Percentiles rank a stretch among this genome's conserved stretches.
phyloP scores from a whole-genome alignment of 92 coral and sea anemone genomes.

The Umimayanthus kanabou region DNA sequence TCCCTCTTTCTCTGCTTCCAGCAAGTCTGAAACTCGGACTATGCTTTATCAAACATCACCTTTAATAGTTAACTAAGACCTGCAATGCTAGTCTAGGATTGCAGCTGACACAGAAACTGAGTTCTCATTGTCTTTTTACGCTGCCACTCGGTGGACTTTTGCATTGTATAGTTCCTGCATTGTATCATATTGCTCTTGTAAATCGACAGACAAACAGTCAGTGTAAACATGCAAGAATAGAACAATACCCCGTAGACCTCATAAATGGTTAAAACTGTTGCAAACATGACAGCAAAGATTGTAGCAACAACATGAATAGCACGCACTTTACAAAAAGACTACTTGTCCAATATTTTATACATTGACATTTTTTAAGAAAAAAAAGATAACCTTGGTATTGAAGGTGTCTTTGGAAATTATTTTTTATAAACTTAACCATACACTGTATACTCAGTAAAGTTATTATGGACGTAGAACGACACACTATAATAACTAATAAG shows the following conservation, averaged over 20 bases:
- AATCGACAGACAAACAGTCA: not conserved
- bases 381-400: too few relatives aligned
- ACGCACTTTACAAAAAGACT: too few relatives aligned
- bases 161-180: not conserved
- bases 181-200: not conserved
- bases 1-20: not conserved
- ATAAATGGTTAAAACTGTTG: not conserved
- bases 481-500: too few relatives aligned
- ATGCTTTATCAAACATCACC: not conserved
- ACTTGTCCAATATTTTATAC: too few relatives aligned
- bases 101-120: not conserved
- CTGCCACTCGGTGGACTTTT: not conserved
- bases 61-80: not conserved
- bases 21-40: not conserved
- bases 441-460: too few relatives aligned
- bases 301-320: not conserved
- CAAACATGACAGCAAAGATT: not conserved
- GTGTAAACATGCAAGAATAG: not conserved
- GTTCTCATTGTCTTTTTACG: not conserved
- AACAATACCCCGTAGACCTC: not conserved
- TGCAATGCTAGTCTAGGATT: not conserved
- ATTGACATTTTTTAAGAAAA: too few relatives aligned
- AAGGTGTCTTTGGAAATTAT: too few relatives aligned
- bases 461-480: too few relatives aligned
- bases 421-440: too few relatives aligned